phyloP scores from a whole-genome alignment of 2,888 invertebrate genomes.

The Philonicus albiceps region DNA sequence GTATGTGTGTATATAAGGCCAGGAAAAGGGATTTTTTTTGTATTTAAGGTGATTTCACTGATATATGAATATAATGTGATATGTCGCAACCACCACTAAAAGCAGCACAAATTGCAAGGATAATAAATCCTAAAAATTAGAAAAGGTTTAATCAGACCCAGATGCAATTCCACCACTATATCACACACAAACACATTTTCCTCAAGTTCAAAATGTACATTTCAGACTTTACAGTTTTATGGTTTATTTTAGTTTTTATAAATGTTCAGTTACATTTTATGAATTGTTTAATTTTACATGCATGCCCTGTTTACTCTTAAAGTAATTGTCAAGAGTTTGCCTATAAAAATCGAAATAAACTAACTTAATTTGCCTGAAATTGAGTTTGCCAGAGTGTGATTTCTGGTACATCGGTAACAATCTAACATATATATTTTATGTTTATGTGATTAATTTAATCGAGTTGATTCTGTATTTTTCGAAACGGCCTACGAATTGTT shows the following conservation, averaged over 20 bases:
- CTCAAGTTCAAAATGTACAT: conserved; percentile 19
- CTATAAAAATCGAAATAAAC: not conserved
- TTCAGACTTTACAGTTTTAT: not conserved
- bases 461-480: not conserved
- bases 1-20: conserved; percentile 23
- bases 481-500: not conserved
- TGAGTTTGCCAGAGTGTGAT: not conserved
- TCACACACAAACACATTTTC: not conserved
- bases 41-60: not conserved
- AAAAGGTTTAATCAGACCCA: not conserved
- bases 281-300: conserved; percentile 10
- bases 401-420: not conserved
- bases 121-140: not conserved
- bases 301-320: not conserved
- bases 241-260: conserved; percentile 13
- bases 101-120: not conserved
- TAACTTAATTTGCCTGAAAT: not conserved
- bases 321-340: not conserved
- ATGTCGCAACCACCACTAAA: not conserved
- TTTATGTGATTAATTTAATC: not conserved
- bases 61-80: not conserved
- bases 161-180: not conserved
- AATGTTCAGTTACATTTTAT: not conserved
- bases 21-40: not conserved
- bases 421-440: not conserved